phyloP scores from a whole-genome alignment of 2,113 vertebrate species.

The Daphoenositta chrysoptera region DNA sequence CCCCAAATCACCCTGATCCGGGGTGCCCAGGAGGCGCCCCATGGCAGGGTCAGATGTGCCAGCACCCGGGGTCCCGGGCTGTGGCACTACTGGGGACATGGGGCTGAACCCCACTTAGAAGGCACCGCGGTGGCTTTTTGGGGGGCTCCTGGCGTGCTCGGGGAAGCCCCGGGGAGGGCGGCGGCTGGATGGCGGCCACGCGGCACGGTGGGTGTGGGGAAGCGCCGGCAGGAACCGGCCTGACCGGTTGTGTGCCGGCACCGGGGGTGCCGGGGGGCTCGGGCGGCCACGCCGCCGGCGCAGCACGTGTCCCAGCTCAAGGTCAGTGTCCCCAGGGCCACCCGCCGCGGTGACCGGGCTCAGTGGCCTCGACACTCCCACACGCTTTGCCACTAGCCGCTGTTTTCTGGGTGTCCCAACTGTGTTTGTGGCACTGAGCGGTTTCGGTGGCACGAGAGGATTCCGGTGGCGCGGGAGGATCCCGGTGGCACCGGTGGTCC shows the following conservation, averaged over 20 bases:
- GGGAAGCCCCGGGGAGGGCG: background rate
- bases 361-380: background rate
- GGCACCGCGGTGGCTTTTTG: rapidly evolving
- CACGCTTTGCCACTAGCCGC: background rate
- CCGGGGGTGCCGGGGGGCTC: background rate
- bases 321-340: background rate
- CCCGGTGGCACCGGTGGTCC: background rate
- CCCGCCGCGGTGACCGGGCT: background rate
- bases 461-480: background rate
- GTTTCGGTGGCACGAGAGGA: background rate
- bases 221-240: constrained; percentile 14
- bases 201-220: background rate
- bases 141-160: background rate
- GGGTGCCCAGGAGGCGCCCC: background rate
- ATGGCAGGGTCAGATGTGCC: background rate
- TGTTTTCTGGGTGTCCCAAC: background rate
- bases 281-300: background rate
- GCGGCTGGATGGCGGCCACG: background rate
- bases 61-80: rapidly evolving
- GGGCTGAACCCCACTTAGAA: background rate
- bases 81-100: background rate
- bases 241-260: constrained; percentile 15
- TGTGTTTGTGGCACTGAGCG: background rate
- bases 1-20: background rate
- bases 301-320: constrained; percentile 3